A percentile compares a stretch with the other conserved stretches of the same genome.
These are phyloP conservation scores for Micropoecilia bifurca DNA, from an alignment of 2,797 vertebrate species.

Conservation along the genomic window DNA sequence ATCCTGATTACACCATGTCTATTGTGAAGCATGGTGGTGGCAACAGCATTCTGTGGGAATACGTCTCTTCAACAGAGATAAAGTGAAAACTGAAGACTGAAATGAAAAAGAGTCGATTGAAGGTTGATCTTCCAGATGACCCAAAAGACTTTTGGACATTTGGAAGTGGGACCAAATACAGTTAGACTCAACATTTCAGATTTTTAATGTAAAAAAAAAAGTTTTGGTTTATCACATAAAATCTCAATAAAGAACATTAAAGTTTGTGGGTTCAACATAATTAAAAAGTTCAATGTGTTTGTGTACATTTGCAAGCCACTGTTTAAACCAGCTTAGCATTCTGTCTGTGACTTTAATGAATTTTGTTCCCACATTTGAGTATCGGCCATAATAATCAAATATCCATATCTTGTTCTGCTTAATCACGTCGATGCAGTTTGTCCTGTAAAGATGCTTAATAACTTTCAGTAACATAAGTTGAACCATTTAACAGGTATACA, in stretches of 20 bases:
- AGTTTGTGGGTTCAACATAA: background rate
- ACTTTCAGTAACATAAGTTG: background rate
- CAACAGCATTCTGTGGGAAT: background rate
- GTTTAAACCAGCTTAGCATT: conserved; percentile 20
- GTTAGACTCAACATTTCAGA: background rate
- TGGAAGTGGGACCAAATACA: background rate
- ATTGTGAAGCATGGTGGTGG: background rate
- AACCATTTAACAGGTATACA: conserved; percentile 8
- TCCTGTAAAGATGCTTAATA: background rate
- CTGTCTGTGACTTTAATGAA: conserved; percentile 45
- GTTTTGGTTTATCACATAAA: background rate
- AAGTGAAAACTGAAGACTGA: background rate
- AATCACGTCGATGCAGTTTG: conserved; percentile 18
- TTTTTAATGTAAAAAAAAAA: background rate
- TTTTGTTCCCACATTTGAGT: conserved; percentile 37
- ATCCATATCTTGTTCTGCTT: conserved; percentile 16
- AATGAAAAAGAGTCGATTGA: background rate
- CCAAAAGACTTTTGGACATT: background rate
- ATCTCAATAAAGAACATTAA: background rate
- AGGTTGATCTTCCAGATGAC: background rate
- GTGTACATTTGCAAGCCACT: background rate
- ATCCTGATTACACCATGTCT: background rate
- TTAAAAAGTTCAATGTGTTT: background rate
- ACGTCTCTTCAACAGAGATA: background rate
- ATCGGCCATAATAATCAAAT: conserved; percentile 36